These are phyloP conservation scores for Arenaria interpres DNA, from an alignment of 2,113 vertebrate genomes.

Conservation along the genomic window DNA sequence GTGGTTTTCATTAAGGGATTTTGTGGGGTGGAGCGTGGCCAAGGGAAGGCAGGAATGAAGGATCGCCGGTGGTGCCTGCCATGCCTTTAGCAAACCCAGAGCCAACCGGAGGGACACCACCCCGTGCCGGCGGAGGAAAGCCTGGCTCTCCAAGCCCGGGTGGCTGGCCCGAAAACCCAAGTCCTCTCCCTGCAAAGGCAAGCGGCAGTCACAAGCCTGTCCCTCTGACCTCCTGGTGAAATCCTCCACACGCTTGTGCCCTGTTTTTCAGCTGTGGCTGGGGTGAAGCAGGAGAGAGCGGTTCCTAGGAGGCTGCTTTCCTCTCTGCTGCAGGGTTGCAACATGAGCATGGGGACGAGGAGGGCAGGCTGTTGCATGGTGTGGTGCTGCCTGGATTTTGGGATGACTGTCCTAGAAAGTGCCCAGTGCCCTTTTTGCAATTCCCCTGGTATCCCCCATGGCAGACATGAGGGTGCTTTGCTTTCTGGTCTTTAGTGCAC, in stretches of 20 bases:
- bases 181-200: neutral
- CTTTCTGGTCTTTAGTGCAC: neutral
- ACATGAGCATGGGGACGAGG: rapidly evolving
- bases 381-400: neutral
- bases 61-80: rapidly evolving
- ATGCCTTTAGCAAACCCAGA: neutral
- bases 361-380: neutral
- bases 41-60: neutral
- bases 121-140: neutral
- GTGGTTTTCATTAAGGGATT: neutral
- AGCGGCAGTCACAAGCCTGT: rapidly evolving
- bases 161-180: rapidly evolving
- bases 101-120: rapidly evolving
- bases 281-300: neutral
- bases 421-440: neutral
- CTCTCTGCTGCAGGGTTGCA: neutral
- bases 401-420: neutral
- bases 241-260: rapidly evolving
- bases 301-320: neutral
- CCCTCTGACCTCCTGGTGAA: neutral
- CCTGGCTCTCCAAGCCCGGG: neutral
- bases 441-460: neutral
- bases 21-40: neutral
- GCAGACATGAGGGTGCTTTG: neutral
- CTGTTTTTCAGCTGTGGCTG: neutral